phyloP scores from a whole-genome alignment of 1,140 invertebrate genomes.

The Cylas formicarius region DNA sequence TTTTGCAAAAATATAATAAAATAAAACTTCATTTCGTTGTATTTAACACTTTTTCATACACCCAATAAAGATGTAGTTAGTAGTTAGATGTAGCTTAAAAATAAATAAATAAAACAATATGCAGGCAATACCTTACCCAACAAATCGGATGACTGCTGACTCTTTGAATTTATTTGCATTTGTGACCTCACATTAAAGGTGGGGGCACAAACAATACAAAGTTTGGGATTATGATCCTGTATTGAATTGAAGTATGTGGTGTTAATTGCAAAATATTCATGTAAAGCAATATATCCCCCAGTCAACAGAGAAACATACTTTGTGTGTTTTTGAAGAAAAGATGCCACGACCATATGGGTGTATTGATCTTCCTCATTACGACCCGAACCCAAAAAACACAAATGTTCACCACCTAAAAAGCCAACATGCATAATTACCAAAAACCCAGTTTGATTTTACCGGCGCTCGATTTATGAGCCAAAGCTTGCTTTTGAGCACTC shows the following conservation, averaged over 20 bases:
- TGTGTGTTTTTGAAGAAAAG: conserved; percentile 91
- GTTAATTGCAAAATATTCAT: conserved; percentile 75
- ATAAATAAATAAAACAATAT: conserved; percentile 1
- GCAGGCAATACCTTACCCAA: conserved; percentile 44
- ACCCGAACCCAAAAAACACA: conserved; percentile 95
- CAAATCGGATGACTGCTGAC: conserved; percentile 53
- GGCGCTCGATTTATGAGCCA: conserved; percentile 79
- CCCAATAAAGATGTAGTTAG: too few species aligned
- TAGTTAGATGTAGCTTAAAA: background rate
- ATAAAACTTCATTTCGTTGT: too few species aligned
- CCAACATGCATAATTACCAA: conserved; percentile 1
- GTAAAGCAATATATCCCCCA: conserved; percentile 87
- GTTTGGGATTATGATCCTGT: conserved; percentile 69
- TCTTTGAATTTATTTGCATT: conserved; percentile 39
- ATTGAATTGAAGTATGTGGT: conserved; percentile 70
- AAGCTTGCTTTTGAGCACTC: conserved; percentile 81
- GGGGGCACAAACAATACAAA: conserved; percentile 73
- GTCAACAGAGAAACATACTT: conserved; percentile 87
- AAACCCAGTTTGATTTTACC: conserved; percentile 44
- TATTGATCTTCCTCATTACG: conserved; percentile 93
- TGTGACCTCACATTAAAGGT: conserved; percentile 38
- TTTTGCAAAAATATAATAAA: too few species aligned
- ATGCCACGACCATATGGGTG: conserved; percentile 96
- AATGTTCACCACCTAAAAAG: conserved; percentile 69
- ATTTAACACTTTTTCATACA: too few species aligned